A percentile compares a stretch with the other conserved stretches of the same genome.
These are phyloP conservation scores for Palloptera scutellata DNA, from an alignment of 2,888 invertebrate species.

Conservation along the genomic window DNA sequence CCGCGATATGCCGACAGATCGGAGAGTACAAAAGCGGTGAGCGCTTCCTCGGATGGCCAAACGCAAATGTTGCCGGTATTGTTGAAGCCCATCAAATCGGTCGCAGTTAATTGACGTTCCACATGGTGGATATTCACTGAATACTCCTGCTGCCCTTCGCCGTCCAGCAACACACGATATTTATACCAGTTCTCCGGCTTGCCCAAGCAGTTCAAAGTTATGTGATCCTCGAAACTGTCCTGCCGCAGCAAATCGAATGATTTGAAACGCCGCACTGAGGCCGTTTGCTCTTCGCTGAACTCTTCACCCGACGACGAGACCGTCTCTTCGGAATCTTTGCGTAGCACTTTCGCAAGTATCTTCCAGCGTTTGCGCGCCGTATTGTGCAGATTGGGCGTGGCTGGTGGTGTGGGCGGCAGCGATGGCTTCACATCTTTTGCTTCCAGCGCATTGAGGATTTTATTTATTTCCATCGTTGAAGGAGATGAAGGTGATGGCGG, in stretches of 20 bases:
- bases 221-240: constrained; percentile 64
- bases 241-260: constrained; percentile 68
- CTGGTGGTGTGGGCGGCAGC: constrained; percentile 58
- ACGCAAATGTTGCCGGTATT: constrained; percentile 83
- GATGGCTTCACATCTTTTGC: constrained; percentile 41
- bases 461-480: constrained; percentile 25
- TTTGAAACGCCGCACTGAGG: constrained; percentile 69
- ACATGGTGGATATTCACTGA: constrained; percentile 70
- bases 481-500: constrained; percentile 5
- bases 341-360: constrained; percentile 73
- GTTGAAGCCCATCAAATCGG: constrained; percentile 81
- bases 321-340: constrained; percentile 62
- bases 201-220: constrained; percentile 62
- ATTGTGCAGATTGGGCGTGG: constrained; percentile 56
- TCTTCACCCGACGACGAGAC: constrained; percentile 60
- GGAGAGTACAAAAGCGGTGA: constrained; percentile 74
- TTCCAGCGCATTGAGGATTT: constrained; percentile 29
- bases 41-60: constrained; percentile 81
- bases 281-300: constrained; percentile 61
- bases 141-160: constrained; percentile 61
- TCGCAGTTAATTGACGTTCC: constrained; percentile 72
- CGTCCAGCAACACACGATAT: constrained; percentile 67
- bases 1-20: constrained; percentile 72
- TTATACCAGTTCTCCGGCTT: constrained; percentile 70
- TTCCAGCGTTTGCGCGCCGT: constrained; percentile 75